Percentiles rank a stretch among this genome's conserved stretches.
Evolutionary conservation across 1,140 invertebrate genomes (phyloP).

Genomic region (Rhyacophila brunnea): DNA sequence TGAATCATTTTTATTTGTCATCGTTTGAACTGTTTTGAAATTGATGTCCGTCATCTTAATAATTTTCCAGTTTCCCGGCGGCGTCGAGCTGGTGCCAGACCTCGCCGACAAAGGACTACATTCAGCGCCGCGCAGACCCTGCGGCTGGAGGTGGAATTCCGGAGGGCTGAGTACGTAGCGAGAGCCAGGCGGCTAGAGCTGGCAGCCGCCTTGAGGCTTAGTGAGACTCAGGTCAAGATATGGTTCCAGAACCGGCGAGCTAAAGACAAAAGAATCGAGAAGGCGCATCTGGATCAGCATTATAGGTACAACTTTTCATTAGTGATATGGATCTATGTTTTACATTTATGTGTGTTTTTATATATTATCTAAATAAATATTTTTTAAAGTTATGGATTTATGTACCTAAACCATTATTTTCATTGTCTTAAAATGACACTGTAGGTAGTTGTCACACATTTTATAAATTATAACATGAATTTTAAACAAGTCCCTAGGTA

Average conservation of each 20-base stretch:
- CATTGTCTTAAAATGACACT: too few relatives aligned
- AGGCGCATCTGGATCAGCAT: slow-evolving; percentile 91
- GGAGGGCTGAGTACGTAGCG: slow-evolving; percentile 87
- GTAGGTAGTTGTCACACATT: too few relatives aligned
- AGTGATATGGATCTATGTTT: too few relatives aligned
- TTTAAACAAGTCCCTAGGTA: too few relatives aligned
- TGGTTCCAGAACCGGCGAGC: slow-evolving; percentile 96
- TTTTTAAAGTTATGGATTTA: too few relatives aligned
- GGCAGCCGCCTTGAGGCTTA: slow-evolving; percentile 76
- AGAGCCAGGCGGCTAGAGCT: slow-evolving; percentile 82
- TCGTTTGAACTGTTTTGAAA: too few relatives aligned
- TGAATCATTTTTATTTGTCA: too few relatives aligned
- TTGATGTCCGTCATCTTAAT: too few relatives aligned
- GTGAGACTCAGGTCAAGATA: slow-evolving; percentile 94
- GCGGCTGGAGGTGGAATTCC: slow-evolving; percentile 86
- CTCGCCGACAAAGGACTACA: slow-evolving; percentile 86
- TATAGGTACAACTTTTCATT: too few relatives aligned
- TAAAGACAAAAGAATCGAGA: slow-evolving; percentile 94
- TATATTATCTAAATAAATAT: background rate
- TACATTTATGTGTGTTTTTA: background rate
- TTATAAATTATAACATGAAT: too few relatives aligned
- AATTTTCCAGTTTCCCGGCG: slow-evolving; percentile 77
- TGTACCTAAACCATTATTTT: too few relatives aligned
- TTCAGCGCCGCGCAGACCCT: slow-evolving; percentile 93
- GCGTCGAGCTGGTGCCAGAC: slow-evolving; percentile 79